Evolutionary conservation across 2,113 vertebrate genomes (phyloP), one percentile per base, ranked within the genome.

Genomic region (Callaeas wilsoni): DNA sequence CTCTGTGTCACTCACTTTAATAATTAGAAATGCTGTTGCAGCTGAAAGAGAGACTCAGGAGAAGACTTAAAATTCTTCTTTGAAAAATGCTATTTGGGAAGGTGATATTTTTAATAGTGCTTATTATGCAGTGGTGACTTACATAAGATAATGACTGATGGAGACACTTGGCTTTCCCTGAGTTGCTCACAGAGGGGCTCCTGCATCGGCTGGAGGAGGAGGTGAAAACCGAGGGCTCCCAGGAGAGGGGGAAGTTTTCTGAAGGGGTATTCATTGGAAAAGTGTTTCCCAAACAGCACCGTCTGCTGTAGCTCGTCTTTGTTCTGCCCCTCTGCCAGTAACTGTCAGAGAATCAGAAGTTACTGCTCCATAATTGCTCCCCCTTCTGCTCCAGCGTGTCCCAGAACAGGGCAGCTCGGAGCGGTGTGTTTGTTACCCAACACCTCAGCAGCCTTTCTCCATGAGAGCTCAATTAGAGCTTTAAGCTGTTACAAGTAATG

Each of bases 241-340:
- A 6, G 63, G 33, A 1, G 7, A 10, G 32, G 1, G 30, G 47
- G 59, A 17, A 0, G 1, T 7, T 49, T 44, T 26, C 19, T 1
- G 6, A 5, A 21, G 46, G 87, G 16, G 1, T 7, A 1, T 20
- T 68, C 6, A 1, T 4, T 9, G 32, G 56, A 42, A 57, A n/a
- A 32, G 64, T n/a, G 26, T 27, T 87, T 41, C 50, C 82, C 50
- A 11, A 14, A 17, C 13, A 15, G 5, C 6, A 1, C 25, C 6
- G 8, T 3, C 29, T 55, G 47, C 12, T 6, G 32, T 2, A 32
- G 41, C 55, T 74, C 2, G 0, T 27, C 65, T 32, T 13, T 5
- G 16, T 70, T 42, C 77, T 75, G 77, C 22, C 37, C 69, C 69
- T 42, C 62, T 39, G 91, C 83, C 91, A n/a, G 71, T 49, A 14